phyloP scores from a whole-genome alignment of 2,888 invertebrate genomes.

The Dione juno region DNA sequence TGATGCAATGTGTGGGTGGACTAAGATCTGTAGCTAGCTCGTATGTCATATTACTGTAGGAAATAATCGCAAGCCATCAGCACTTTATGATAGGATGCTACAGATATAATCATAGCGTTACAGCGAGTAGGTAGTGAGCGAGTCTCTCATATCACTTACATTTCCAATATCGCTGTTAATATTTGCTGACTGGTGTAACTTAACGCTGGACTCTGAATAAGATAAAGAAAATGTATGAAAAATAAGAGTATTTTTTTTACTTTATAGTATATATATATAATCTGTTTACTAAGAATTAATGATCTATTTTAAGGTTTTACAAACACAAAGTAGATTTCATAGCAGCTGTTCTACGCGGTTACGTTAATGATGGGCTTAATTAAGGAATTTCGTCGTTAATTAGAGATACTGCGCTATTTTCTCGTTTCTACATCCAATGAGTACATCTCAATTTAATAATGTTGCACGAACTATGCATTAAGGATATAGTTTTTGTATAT shows the following conservation, averaged over 20 bases:
- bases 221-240: too few relatives aligned
- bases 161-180: neutral
- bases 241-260: too few relatives aligned
- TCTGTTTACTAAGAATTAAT: neutral
- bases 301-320: slow-evolving; percentile 7
- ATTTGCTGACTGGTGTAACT: too few relatives aligned
- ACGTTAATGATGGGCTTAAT: slow-evolving; percentile 21
- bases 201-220: too few relatives aligned
- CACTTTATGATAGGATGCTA: neutral
- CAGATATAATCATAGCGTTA: neutral
- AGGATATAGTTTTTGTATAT: neutral
- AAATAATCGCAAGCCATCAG: slow-evolving; percentile 14
- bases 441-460: neutral
- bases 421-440: neutral
- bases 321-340: slow-evolving; percentile 6
- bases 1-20: slow-evolving; percentile 36
- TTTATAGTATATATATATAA: neutral
- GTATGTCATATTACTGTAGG: slow-evolving; percentile 23
- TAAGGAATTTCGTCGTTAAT: slow-evolving; percentile 19
- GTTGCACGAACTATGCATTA: neutral
- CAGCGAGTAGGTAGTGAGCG: neutral
- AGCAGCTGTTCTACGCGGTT: slow-evolving; percentile 18
- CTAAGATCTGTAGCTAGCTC: slow-evolving; percentile 27
- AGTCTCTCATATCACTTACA: neutral
- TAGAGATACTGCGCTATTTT: slow-evolving; percentile 7